A percentile compares a stretch with the other conserved stretches of the same genome.
These are phyloP conservation scores for Drosophila longiperda DNA, from an alignment of 2,888 invertebrate genomes.

Conservation along the genomic window DNA sequence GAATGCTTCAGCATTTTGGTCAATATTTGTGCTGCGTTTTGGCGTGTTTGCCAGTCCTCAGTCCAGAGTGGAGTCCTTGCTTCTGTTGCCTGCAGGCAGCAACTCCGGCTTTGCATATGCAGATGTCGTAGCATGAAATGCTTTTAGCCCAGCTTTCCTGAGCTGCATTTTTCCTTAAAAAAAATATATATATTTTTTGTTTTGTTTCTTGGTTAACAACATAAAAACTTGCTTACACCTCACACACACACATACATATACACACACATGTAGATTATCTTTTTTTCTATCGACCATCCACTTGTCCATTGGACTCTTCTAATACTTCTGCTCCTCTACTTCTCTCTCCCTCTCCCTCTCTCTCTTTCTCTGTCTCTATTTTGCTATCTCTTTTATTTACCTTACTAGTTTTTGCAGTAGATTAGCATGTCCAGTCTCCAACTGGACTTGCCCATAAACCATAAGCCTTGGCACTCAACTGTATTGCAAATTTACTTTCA, in stretches of 20 bases:
- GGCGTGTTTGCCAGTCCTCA: conserved; percentile 33
- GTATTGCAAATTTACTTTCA: conserved; percentile 51
- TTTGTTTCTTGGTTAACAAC: conserved; percentile 62
- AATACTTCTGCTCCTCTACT: conserved; percentile 14
- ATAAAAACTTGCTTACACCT: conserved; percentile 74
- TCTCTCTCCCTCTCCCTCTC: conserved; percentile 5
- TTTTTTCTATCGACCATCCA: conserved; percentile 31
- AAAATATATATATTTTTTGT: conserved; percentile 8
- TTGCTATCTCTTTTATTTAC: conserved; percentile 2
- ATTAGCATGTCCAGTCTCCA: conserved; percentile 59
- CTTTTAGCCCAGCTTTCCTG: conserved; percentile 55
- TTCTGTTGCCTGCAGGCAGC: conserved; percentile 11
- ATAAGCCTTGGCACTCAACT: conserved; percentile 38
- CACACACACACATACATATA: conserved; percentile 37
- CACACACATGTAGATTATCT: conserved; percentile 26
- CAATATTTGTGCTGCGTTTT: conserved; percentile 74
- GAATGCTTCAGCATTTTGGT: conserved; percentile 69
- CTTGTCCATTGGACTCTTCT: conserved; percentile 49
- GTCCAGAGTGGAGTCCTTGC: conserved; percentile 8
- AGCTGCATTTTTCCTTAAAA: conserved; percentile 21
- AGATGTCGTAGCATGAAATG: conserved; percentile 61
- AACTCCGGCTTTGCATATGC: conserved; percentile 55
- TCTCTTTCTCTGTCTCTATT: not conserved
- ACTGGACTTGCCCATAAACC: conserved; percentile 39
- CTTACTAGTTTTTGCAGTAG: conserved; percentile 32